These are phyloP conservation scores for Novumbra hubbsi DNA, from an alignment of 2,797 vertebrate genomes.

Conservation along the genomic window DNA sequence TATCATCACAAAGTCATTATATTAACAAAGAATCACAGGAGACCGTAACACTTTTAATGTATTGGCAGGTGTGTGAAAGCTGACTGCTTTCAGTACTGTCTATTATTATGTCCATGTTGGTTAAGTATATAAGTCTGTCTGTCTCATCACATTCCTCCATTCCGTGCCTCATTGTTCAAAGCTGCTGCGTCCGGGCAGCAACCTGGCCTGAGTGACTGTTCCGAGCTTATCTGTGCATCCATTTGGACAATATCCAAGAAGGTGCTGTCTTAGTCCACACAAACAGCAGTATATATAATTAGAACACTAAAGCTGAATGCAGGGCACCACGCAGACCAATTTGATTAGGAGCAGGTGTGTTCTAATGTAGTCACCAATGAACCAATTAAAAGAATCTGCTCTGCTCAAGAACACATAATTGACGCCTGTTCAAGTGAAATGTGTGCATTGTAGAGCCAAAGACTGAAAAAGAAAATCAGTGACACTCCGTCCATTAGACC, in stretches of 20 bases:
- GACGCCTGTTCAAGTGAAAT: too few relatives aligned
- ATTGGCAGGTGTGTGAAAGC: not conserved
- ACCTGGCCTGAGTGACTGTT: not conserved
- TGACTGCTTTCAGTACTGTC: not conserved
- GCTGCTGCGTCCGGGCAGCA: not conserved
- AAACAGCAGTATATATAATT: slow-evolving; percentile 10
- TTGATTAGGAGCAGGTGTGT: too few relatives aligned
- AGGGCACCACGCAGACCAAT: too few relatives aligned
- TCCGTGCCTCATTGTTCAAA: not conserved
- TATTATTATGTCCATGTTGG: too few relatives aligned
- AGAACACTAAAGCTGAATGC: slow-evolving; percentile 16
- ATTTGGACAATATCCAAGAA: not conserved
- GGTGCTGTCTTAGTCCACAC: not conserved
- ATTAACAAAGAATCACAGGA: not conserved
- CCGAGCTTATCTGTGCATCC: not conserved
- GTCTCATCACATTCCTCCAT: not conserved
- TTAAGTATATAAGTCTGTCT: not conserved
- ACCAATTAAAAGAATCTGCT: too few relatives aligned
- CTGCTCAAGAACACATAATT: too few relatives aligned
- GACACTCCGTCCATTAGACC: slow-evolving; percentile 23
- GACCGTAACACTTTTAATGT: not conserved
- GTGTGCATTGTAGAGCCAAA: too few relatives aligned
- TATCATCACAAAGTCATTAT: not conserved
- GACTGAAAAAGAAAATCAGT: slow-evolving; percentile 33
- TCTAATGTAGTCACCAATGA: too few relatives aligned